Base-by-base conservation (phyloP, 2,888 invertebrate species). In the Sacculina carcini region DNA sequence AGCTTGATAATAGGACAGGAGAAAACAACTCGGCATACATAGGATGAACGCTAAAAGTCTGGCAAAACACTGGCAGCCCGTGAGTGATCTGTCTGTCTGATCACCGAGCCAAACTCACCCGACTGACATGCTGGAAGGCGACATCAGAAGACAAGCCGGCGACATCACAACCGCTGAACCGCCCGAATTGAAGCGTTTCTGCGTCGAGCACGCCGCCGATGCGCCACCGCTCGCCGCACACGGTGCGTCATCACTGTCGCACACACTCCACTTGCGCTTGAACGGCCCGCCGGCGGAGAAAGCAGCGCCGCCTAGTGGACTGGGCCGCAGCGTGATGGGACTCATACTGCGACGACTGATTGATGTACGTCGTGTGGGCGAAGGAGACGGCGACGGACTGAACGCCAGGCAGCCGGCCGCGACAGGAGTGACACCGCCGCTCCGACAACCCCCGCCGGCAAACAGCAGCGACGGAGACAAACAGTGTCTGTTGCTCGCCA, bases 281-380 rank as follows among this genome's bases (percentile, higher is more conserved):
- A 63, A 58, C n/a, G n/a, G n/a, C n/a, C n/a, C n/a, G 5, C 58
- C 57, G 24, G 52, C 40, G n/a, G n/a, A n/a, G n/a, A n/a, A n/a
- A n/a, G n/a, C 28, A 19, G 44, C 44, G 10, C 28, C 28, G 10
- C 77, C 78, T 60, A 81, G 68, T 55, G 75, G 73, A 48, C 79
- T 78, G 16, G 82, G 79, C 51, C 85, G 71, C 67, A 84, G 74
- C 12, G 83, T 76, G 59, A 87, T 86, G 0, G 89, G 89, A 56
- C 86, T 87, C 60, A 86, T 75, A 59, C 87, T 87, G 52, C 66
- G 61, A 53, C 84, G 76, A 57, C 70, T 68, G 52, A 58, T 55
- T 56, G 44, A 55, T 38, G 31, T 51, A 50, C 48, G 52, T 47
- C 10, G 55, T 53, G 44, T 44, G 9, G 55, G 55, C 12, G 56